phyloP scores from a whole-genome alignment of 2,888 invertebrate genomes.

The Oasisia sp. region DNA sequence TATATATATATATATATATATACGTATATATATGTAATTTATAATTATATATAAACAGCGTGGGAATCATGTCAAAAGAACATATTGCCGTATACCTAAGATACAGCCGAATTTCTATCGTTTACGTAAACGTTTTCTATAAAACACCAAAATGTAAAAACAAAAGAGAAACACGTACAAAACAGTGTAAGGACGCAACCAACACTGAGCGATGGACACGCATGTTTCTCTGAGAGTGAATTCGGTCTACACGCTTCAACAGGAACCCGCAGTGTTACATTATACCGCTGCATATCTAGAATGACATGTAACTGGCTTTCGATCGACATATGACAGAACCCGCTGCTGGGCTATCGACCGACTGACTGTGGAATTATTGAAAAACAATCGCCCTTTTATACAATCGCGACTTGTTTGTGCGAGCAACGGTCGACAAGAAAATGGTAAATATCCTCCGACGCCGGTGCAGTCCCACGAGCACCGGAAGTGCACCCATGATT shows the following conservation, averaged over 20 bases:
- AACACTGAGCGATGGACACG: background rate
- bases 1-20: background rate
- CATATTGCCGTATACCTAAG: background rate
- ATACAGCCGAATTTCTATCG: constrained; percentile 17
- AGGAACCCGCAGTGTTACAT: background rate
- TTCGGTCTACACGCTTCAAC: background rate
- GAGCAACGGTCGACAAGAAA: constrained; percentile 2
- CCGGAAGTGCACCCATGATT: background rate
- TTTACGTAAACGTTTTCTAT: constrained; percentile 6
- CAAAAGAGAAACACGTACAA: constrained; percentile 17
- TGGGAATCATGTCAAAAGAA: constrained; percentile 13
- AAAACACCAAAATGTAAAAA: constrained; percentile 17
- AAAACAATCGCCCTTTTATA: constrained; percentile 3
- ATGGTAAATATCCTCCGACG: background rate
- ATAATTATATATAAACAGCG: background rate
- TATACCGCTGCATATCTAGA: background rate
- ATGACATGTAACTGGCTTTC: background rate
- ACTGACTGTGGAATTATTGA: background rate
- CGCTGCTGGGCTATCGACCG: background rate
- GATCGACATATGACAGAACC: constrained; percentile 3
- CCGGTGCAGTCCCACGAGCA: background rate
- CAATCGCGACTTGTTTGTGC: background rate
- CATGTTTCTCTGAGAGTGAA: background rate
- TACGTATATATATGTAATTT: background rate
- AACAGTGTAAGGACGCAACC: constrained; percentile 5